A percentile compares a stretch with the other conserved stretches of the same genome.
These are phyloP conservation scores for Ochotona princeps DNA, from an alignment of 2,113 vertebrate species.

Conservation along the genomic window DNA sequence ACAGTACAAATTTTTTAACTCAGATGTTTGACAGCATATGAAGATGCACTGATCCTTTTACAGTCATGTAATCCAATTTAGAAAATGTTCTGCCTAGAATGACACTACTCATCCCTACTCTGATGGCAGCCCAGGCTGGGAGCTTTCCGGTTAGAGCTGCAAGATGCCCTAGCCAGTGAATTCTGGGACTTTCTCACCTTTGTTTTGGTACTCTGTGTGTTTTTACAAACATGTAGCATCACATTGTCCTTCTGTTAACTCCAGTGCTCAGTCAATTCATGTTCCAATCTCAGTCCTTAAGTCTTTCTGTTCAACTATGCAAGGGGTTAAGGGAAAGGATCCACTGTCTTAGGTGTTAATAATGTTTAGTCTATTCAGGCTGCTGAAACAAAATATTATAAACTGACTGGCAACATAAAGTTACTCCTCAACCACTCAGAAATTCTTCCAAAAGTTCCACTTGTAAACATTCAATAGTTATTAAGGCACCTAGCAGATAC, in stretches of 20 bases:
- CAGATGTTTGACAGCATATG: conserved; percentile 57
- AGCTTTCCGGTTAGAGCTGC: conserved; percentile 48
- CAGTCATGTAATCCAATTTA: conserved; percentile 69
- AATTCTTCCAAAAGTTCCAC: background rate
- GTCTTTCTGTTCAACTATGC: background rate
- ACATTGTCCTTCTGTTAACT: background rate
- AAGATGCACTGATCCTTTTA: conserved; percentile 66
- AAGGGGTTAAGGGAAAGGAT: background rate
- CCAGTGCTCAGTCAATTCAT: background rate
- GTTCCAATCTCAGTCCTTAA: background rate
- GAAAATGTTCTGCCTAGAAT: conserved; percentile 57
- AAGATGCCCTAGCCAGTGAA: background rate
- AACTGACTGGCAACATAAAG: background rate
- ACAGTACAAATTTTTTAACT: conserved; percentile 65
- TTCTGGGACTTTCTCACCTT: background rate
- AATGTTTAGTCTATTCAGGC: background rate
- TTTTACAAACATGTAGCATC: background rate
- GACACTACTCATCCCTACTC: background rate
- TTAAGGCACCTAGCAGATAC: background rate
- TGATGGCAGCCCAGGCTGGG: conserved; percentile 1
- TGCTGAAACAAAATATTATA: background rate
- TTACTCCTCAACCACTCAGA: background rate
- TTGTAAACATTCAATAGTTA: background rate
- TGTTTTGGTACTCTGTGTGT: background rate
- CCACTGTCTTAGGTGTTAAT: background rate